These are phyloP conservation scores for Semnornis frantzii DNA, from an alignment of 2,113 vertebrate species.

Conservation along the genomic window DNA sequence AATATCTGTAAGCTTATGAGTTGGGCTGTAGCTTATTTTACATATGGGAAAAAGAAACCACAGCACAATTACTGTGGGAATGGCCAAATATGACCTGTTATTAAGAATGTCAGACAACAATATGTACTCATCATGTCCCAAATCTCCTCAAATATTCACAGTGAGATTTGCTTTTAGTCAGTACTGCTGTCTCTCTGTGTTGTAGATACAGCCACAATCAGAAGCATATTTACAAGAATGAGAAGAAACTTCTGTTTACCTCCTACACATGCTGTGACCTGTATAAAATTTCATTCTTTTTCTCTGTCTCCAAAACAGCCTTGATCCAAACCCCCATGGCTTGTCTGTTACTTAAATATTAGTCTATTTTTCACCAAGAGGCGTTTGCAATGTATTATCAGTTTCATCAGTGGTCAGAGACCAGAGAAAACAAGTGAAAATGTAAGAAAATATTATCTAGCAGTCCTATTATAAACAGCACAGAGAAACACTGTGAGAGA, in stretches of 20 bases:
- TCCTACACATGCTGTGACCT: not conserved
- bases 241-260: not conserved
- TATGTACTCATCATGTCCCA: not conserved
- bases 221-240: not conserved
- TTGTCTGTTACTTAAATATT: not conserved
- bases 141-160: not conserved
- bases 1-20: conserved; percentile 13
- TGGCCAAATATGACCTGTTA: not conserved
- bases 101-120: not conserved
- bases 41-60: conserved; percentile 6
- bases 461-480: not conserved
- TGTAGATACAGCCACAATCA: not conserved
- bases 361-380: not conserved
- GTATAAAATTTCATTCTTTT: not conserved
- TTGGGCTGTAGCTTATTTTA: not conserved
- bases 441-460: conserved; percentile 1
- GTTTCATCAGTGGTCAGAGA: not conserved
- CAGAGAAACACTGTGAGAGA: not conserved
- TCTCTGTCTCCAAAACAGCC: not conserved
- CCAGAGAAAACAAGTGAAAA: not conserved
- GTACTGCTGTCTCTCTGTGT: not conserved
- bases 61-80: not conserved
- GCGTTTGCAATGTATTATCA: not conserved
- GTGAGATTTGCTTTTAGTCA: not conserved
- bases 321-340: not conserved